These are phyloP conservation scores for Laterallus jamaicensis DNA, from an alignment of 2,113 vertebrate species.

Conservation along the genomic window DNA sequence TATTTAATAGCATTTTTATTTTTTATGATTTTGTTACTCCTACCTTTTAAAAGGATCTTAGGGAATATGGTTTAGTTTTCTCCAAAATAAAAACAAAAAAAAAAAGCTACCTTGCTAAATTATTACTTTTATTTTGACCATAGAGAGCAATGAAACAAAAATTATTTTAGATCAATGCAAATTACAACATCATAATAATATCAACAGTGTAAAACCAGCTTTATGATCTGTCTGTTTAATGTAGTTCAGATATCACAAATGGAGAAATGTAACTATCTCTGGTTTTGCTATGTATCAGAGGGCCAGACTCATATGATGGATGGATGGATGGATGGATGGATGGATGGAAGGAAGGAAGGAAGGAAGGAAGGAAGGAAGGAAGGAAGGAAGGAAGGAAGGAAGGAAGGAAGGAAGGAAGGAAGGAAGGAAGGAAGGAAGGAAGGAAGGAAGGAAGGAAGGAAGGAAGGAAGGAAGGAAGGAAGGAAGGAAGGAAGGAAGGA, in stretches of 20 bases:
- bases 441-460: too few relatives aligned
- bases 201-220: conserved; percentile 47
- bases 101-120: conserved; percentile 58
- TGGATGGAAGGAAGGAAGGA: too few relatives aligned
- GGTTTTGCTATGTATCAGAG: neutral
- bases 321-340: too few relatives aligned
- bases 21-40: conserved; percentile 70
- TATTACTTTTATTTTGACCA: conserved; percentile 61
- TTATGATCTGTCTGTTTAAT: conserved; percentile 63
- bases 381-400: too few relatives aligned
- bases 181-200: conserved; percentile 24
- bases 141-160: conserved; percentile 61
- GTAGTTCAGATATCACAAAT: neutral
- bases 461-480: too few relatives aligned
- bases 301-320: neutral
- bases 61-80: conserved; percentile 66
- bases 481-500: too few relatives aligned
- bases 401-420: too few relatives aligned
- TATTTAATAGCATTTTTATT: conserved; percentile 75
- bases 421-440: too few relatives aligned
- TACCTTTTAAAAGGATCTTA: conserved; percentile 60
- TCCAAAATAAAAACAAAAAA: conserved; percentile 45
- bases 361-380: too few relatives aligned
- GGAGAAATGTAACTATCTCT: neutral
- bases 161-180: conserved; percentile 56